Evolutionary conservation across 1,140 invertebrate species (phyloP), one percentile per base, ranked within the genome.

Genomic region (Reticulitermes speratus): DNA sequence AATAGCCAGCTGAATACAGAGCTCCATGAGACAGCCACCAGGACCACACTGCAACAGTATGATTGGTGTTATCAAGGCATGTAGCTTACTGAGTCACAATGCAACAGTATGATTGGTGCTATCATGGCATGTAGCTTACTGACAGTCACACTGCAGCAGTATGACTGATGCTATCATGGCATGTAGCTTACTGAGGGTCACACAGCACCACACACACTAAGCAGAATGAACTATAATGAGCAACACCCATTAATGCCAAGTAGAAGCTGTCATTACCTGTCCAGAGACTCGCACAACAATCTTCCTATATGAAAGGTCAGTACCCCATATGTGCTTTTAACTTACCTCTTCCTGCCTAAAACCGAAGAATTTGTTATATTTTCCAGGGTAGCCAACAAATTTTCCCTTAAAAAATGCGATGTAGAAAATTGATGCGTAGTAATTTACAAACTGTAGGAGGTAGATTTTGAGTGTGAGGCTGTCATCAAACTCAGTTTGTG

Each of bases 321-420:
- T 38, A 55, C 1, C 52, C 19, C 19, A 5, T 0, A 55, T 55
- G 5, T 55, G 14, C 0, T 44, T 6, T 44, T 30, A 84, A 30
- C 21, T n/a, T 38, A 96, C 95, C 92, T 97, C 96, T 91, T 98
- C 97, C 91, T 97, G 96, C 84, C 97, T 93, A 88, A 94, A 95
- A 3, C 93, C 93, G 88, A 97, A 95, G 25, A 97, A 91, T 45
- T 89, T 87, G 38, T 90, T 91, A 86, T 92, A 92, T 44, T 90
- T 88, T 21, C 89, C 90, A 38, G 92, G 92, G 88, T 89, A 90
- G 1, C 91, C 91, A 48, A 91, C 88, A 86, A 91, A 89, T 87
- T 90, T 93, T 88, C 94, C 94, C 88, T 95, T 95, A 88, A 95
- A 93, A 89, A 95, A 95, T 30, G 94, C 95, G 87, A 95, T 94